phyloP scores from a whole-genome alignment of 2,113 vertebrate species.

The Spea bombifrons region DNA sequence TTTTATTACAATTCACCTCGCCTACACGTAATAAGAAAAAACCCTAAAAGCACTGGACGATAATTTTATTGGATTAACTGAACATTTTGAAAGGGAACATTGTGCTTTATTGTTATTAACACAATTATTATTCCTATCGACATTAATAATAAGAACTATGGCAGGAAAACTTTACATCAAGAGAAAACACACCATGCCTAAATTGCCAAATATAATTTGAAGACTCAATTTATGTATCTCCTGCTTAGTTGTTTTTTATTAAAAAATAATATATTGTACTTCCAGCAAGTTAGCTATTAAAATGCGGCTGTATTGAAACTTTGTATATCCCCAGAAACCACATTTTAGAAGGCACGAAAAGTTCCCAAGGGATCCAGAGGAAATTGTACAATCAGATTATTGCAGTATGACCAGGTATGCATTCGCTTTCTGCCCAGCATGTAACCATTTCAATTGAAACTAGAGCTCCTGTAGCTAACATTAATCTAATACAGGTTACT shows the following conservation, averaged over 20 bases:
- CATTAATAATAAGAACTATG: conserved; percentile 41
- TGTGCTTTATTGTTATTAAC: conserved; percentile 46
- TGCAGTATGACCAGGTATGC: neutral
- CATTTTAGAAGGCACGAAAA: neutral
- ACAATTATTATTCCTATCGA: conserved; percentile 41
- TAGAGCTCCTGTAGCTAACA: no score
- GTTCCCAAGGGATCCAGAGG: neutral
- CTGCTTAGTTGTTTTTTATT: conserved; percentile 4
- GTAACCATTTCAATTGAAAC: no score
- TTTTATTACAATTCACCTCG: conserved; percentile 44
- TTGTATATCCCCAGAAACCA: neutral
- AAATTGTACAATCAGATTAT: conserved; percentile 7
- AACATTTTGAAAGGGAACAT: conserved; percentile 44
- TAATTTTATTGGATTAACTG: conserved; percentile 39
- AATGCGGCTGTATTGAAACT: neutral
- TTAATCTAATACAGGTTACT: no score
- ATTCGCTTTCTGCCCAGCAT: neutral
- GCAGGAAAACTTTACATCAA: neutral
- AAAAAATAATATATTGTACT: conserved; percentile 13
- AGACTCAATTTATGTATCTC: conserved; percentile 26
- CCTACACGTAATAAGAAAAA: neutral
- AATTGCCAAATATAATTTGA: conserved; percentile 23
- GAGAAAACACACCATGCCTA: conserved; percentile 13
- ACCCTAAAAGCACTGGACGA: neutral
- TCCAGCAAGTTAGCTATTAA: neutral